Conservation (phyloP, 1,140 invertebrate species). For the Papilio polyxenes region DNA sequence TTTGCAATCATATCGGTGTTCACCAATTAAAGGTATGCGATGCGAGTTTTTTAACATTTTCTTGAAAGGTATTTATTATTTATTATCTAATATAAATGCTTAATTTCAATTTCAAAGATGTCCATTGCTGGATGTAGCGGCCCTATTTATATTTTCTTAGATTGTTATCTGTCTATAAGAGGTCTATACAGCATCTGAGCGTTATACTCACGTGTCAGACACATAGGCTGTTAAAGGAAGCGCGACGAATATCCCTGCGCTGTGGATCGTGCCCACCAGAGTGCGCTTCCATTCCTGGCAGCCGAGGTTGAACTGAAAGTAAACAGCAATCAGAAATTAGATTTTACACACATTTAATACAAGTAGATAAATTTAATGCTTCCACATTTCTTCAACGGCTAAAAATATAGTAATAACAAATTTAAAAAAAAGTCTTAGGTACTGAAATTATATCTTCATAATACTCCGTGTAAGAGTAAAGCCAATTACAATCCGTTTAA, state of each 20-base stretch:
- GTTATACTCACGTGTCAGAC: conserved; percentile 80
- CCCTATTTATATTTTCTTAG: too few species aligned
- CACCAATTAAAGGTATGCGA: too few species aligned
- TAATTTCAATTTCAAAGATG: too few species aligned
- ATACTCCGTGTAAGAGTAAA: too few species aligned
- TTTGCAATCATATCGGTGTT: background rate
- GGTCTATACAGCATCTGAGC: too few species aligned
- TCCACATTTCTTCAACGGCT: background rate
- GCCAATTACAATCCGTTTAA: too few species aligned
- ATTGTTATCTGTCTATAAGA: too few species aligned
- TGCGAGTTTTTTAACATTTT: too few species aligned
- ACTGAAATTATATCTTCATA: too few species aligned
- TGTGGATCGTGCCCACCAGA: conserved; percentile 86
- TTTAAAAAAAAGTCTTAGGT: background rate
- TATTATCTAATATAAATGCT: too few species aligned
- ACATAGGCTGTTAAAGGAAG: conserved; percentile 84
- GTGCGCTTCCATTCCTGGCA: conserved; percentile 86
- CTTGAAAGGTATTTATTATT: too few species aligned
- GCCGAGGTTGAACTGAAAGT: conserved; percentile 69
- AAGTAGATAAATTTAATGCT: background rate
- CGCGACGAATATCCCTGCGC: conserved; percentile 85
- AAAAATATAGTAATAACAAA: background rate
- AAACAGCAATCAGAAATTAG: conserved; percentile 32
- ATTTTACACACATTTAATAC: background rate
- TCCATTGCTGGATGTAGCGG: too few species aligned